Conservation (phyloP, 2,888 invertebrate species). For the Leptothorax acervorum region DNA sequence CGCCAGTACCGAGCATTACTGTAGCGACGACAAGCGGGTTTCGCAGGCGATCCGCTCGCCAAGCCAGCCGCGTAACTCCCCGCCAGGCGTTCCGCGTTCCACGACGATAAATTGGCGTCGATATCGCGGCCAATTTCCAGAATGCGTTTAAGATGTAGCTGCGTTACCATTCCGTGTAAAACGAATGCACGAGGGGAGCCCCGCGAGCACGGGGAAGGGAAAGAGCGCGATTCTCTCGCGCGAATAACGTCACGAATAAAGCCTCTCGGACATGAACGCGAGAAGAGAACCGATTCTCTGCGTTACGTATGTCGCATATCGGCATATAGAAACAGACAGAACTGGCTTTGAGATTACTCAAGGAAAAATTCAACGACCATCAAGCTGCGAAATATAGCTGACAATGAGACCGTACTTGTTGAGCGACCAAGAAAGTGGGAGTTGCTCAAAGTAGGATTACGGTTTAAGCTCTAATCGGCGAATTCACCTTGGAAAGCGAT, state of each 20-base stretch:
- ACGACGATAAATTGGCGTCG: slow-evolving; percentile 81
- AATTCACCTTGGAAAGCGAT: slow-evolving; percentile 3
- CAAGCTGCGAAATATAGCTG: neutral
- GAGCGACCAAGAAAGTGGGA: neutral
- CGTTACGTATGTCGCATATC: neutral
- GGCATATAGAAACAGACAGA: neutral
- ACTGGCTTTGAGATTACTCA: neutral
- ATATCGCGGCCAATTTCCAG: slow-evolving; percentile 83
- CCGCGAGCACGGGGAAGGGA: neutral
- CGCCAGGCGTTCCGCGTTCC: slow-evolving; percentile 56
- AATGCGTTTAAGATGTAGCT: slow-evolving; percentile 80
- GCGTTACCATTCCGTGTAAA: slow-evolving; percentile 37
- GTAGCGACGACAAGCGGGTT: slow-evolving; percentile 76
- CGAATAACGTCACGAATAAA: neutral
- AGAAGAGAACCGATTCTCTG: neutral
- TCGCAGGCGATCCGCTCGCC: slow-evolving; percentile 62
- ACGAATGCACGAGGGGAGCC: neutral
- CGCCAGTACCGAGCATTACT: slow-evolving; percentile 71
- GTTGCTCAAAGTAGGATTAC: neutral
- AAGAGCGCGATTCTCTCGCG: slow-evolving; percentile 19
- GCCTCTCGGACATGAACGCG: neutral
- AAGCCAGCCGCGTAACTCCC: slow-evolving; percentile 69
- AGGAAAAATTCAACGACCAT: neutral
- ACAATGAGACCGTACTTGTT: neutral
- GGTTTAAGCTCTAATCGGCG: slow-evolving; percentile 2